Base-by-base conservation (phyloP, 2,113 vertebrate genomes). In the Oncorhynchus tshawytscha region DNA sequence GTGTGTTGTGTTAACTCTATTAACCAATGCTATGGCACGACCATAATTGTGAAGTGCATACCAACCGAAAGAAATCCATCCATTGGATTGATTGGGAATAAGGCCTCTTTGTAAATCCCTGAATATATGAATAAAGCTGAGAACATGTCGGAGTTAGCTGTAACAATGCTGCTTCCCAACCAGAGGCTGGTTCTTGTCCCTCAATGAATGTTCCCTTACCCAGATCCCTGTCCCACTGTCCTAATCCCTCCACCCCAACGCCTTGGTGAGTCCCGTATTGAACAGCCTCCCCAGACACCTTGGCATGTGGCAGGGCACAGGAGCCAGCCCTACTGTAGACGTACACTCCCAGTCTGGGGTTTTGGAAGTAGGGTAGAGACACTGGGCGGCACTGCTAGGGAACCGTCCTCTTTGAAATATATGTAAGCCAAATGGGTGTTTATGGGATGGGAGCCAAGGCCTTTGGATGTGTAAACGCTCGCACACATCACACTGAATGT, bases 351-450 rank as follows among this genome's bases (percentile, higher is more conserved):
- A 74, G 80, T 85, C 81, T 77, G 79, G 73, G 73, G 78, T 7
- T 45, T 78, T 89, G 91, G 89, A 89, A 91, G 91, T 89, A 84
- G 88, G 86, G 73, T 75, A 83, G 83, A 86, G 83, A 87, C 72
- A 81, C 81, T 76, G 77, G 51, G 86, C 90, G 90, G 89, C 90
- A 91, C 89, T 87, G 85, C 83, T 83, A 88, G 85, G 80, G 87
- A 82, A 70, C 83, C 84, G 74, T 86, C 76, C 77, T 78, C 70
- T 74, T 15, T 81, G 82, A 83, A 89, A 84, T 45, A 11, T 80
- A 80, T 79, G 73, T 78, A 29, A 78, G 57, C 78, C 71, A 71
- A 24, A 69, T 34, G 49, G 7, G 34, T 78, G 81, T 76, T 27
- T 70, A 73, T 74, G 45, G 54, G 77, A 64, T 72, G 71, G 16